Conservation (phyloP, 2,797 vertebrate genomes). For the Lutjanus campechanus region DNA sequence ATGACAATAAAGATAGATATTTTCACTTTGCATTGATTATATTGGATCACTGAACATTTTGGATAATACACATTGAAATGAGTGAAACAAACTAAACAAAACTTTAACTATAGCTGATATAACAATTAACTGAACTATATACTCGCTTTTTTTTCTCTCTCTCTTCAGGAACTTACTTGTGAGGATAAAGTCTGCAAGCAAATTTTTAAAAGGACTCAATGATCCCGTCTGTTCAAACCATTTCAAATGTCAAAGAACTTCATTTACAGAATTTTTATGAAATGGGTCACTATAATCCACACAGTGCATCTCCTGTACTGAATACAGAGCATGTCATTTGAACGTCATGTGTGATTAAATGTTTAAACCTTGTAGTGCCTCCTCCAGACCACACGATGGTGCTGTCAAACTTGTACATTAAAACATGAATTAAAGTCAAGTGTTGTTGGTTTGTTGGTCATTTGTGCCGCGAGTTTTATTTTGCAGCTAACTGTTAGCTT, state of each 20-base stretch:
- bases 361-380: not conserved
- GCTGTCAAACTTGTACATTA: not conserved
- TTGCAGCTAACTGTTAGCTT: not conserved
- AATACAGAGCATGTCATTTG: not conserved
- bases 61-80: too few relatives aligned
- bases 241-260: not conserved
- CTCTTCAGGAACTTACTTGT: slow-evolving; percentile 80
- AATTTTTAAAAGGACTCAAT: slow-evolving; percentile 77
- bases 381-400: slow-evolving; percentile 47
- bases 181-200: slow-evolving; percentile 83
- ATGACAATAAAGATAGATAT: too few relatives aligned
- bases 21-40: too few relatives aligned
- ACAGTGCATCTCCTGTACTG: not conserved
- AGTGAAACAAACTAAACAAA: too few relatives aligned
- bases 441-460: slow-evolving; percentile 36
- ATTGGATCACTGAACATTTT: too few relatives aligned
- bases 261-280: not conserved
- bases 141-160: slow-evolving; percentile 19
- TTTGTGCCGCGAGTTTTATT: slow-evolving; percentile 62
- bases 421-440: not conserved
- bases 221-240: slow-evolving; percentile 16
- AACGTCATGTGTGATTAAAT: not conserved
- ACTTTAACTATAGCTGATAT: not conserved
- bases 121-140: not conserved
- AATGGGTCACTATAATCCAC: not conserved